These are phyloP conservation scores for Campaea margaritaria DNA, from an alignment of 2,888 invertebrate species.

Conservation along the genomic window DNA sequence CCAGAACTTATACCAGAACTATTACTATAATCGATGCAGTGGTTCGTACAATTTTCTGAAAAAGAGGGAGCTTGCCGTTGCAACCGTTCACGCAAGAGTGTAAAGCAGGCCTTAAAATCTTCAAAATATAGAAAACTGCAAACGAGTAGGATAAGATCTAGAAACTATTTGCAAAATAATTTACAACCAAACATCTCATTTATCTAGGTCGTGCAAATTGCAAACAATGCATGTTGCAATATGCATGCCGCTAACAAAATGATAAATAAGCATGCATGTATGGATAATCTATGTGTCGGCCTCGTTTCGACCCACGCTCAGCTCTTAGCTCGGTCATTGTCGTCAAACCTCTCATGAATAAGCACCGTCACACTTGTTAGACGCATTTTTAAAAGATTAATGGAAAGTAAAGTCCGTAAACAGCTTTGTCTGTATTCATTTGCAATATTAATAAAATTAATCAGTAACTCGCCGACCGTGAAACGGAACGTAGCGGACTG, in stretches of 20 bases:
- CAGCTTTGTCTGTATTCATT: constrained; percentile 24
- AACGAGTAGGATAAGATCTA: neutral
- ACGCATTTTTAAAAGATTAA: constrained; percentile 26
- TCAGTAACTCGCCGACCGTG: constrained; percentile 61
- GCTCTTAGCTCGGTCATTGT: constrained; percentile 71
- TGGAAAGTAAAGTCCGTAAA: constrained; percentile 17
- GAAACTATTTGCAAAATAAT: constrained; percentile 4
- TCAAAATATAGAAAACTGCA: too few species aligned
- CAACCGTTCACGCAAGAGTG: too few species aligned
- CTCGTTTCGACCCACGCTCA: constrained; percentile 72
- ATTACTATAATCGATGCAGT: too few species aligned
- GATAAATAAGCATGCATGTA: constrained; percentile 57
- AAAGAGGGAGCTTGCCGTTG: too few species aligned
- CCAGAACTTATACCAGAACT: too few species aligned
- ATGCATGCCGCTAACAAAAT: constrained; percentile 67
- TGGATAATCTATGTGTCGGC: constrained; percentile 64
- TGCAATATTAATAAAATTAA: constrained; percentile 39
- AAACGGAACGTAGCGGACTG: constrained; percentile 75
- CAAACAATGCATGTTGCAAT: constrained; percentile 71
- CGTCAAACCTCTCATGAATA: constrained; percentile 55
- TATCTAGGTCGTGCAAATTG: constrained; percentile 53
- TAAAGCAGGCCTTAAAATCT: too few species aligned
- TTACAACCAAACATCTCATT: constrained; percentile 26
- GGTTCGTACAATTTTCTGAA: too few species aligned
- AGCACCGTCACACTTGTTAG: constrained; percentile 44